A percentile compares a stretch with the other conserved stretches of the same genome.
phyloP scores from a whole-genome alignment of 2,113 vertebrate species.

The Aspidoscelis tigris region DNA sequence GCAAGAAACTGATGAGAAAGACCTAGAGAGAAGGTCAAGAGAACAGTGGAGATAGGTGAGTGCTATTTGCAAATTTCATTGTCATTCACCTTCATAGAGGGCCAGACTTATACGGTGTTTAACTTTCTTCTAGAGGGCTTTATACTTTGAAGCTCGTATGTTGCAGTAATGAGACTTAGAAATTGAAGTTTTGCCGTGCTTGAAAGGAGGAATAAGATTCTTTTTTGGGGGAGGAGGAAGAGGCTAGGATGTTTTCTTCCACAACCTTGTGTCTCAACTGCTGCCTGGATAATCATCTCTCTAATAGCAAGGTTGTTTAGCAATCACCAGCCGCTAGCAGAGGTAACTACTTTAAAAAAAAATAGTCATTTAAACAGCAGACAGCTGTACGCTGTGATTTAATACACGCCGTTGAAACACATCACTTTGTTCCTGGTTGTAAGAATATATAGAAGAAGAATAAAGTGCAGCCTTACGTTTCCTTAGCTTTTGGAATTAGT shows the following conservation, averaged over 20 bases:
- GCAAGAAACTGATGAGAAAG: no score
- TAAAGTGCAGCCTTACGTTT: not conserved
- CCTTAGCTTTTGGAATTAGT: not conserved
- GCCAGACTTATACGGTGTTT: no score
- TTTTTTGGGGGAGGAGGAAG: not conserved
- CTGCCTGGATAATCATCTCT: not conserved
- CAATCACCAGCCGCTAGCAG: no score
- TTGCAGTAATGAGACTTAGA: no score
- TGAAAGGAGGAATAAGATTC: not conserved
- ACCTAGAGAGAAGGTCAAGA: no score
- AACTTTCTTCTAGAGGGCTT: no score
- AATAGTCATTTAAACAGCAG: not conserved
- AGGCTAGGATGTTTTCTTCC: not conserved
- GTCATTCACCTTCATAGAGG: no score
- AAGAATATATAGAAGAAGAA: not conserved
- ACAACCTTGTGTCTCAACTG: not conserved
- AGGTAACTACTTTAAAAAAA: not conserved
- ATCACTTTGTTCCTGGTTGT: not conserved
- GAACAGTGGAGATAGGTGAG: no score
- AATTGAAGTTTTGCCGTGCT: no score
- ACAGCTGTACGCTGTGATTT: not conserved
- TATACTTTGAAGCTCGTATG: no score
- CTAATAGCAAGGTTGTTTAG: not conserved
- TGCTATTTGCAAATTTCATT: no score
- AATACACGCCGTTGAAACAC: not conserved